Evolutionary conservation across 2,888 invertebrate genomes (phyloP).

Genomic region (Papilio elwesi): DNA sequence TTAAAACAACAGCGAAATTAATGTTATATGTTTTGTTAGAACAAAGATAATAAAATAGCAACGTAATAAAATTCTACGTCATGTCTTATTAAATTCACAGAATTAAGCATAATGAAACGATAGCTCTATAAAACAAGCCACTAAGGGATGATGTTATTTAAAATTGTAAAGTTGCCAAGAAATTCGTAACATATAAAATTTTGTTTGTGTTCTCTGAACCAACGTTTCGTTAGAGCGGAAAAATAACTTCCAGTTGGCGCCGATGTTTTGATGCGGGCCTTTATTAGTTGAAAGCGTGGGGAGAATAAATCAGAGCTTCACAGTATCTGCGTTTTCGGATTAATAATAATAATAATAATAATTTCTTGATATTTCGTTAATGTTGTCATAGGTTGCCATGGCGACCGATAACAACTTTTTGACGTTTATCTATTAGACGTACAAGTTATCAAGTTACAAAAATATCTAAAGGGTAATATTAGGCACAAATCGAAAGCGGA

Average conservation of each 20-base stretch:
- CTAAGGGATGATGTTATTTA: neutral
- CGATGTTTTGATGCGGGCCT: slow-evolving; percentile 25
- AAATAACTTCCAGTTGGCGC: slow-evolving; percentile 23
- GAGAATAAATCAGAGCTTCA: slow-evolving; percentile 17
- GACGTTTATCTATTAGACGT: too few species aligned
- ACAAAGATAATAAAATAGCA: neutral
- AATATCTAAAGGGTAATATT: too few species aligned
- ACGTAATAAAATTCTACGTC: neutral
- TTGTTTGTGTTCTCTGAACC: slow-evolving; percentile 26
- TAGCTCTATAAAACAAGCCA: neutral
- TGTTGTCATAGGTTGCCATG: too few species aligned
- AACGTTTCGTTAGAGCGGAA: slow-evolving; percentile 31
- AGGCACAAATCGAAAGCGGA: too few species aligned
- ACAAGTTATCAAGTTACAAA: too few species aligned
- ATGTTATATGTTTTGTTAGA: neutral
- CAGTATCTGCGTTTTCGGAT: neutral
- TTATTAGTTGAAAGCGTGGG: slow-evolving; percentile 23
- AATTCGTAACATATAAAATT: slow-evolving; percentile 21
- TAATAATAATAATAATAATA: too few species aligned
- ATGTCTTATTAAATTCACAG: slow-evolving; percentile 2
- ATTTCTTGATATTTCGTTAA: too few species aligned
- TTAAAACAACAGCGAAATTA: too few species aligned
- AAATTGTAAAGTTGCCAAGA: slow-evolving; percentile 32
- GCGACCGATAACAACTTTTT: too few species aligned
- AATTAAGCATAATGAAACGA: neutral